Evolutionary conservation across 2,797 vertebrate genomes (phyloP).

Genomic region (Danionella dracula): DNA sequence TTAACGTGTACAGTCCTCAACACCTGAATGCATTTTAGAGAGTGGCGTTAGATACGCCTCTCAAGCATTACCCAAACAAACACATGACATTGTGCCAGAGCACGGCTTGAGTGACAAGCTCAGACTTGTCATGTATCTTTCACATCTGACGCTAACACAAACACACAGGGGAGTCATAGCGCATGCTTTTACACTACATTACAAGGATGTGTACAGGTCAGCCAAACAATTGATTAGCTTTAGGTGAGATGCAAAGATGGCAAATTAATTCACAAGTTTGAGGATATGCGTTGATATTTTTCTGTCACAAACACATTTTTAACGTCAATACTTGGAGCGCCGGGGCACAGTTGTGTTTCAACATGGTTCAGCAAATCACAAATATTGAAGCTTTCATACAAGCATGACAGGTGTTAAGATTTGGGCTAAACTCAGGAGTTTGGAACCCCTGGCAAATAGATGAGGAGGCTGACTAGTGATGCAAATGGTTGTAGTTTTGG

Average conservation of each 20-base stretch:
- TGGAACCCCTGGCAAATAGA: too few species aligned
- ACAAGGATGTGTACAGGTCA: constrained; percentile 35
- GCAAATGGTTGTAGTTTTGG: too few species aligned
- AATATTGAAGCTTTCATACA: too few species aligned
- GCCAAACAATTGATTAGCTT: constrained; percentile 25
- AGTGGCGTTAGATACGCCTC: constrained; percentile 70
- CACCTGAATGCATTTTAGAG: constrained; percentile 72
- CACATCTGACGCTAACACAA: constrained; percentile 14
- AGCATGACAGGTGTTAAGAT: too few species aligned
- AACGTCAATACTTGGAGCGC: too few species aligned
- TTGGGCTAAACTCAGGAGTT: too few species aligned
- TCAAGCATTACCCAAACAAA: constrained; percentile 50
- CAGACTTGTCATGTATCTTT: constrained; percentile 39
- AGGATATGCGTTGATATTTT: too few species aligned
- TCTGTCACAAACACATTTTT: too few species aligned
- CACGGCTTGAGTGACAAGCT: constrained; percentile 46
- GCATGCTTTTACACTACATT: constrained; percentile 51
- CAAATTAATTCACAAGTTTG: too few species aligned
- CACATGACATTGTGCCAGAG: constrained; percentile 43
- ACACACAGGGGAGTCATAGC: constrained; percentile 49
- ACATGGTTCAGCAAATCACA: too few species aligned
- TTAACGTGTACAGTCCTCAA: constrained; percentile 66
- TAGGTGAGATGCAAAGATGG: not conserved
- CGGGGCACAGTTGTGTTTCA: too few species aligned
- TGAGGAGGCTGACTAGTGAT: too few species aligned